phyloP scores from a whole-genome alignment of 53 echinoderm and acorn worm genomes.

The Zoroaster sp. region DNA sequence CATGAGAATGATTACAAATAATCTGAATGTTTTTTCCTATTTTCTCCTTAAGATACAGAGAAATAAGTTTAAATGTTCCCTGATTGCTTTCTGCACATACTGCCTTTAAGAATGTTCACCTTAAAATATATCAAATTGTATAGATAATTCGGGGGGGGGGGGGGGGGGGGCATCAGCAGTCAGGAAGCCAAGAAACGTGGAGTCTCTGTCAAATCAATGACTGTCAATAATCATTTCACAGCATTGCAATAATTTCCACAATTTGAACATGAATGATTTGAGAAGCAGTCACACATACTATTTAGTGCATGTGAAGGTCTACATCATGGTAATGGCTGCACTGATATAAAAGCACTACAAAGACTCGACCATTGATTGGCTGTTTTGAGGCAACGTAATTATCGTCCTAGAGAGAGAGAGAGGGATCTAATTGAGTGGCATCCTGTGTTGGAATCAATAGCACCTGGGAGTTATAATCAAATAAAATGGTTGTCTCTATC shows the following conservation, averaged over 20 bases:
- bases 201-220: slow-evolving; percentile 10
- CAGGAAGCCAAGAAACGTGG: neutral
- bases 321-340: neutral
- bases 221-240: slow-evolving; percentile 53
- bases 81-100: too few species aligned
- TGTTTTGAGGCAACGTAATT: slow-evolving; percentile 28
- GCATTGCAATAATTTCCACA: slow-evolving; percentile 16
- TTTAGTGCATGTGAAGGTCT: neutral
- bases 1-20: too few species aligned
- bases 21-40: too few species aligned
- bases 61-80: too few species aligned
- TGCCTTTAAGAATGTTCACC: too few species aligned
- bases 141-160: too few species aligned
- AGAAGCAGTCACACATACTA: slow-evolving; percentile 8
- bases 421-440: slow-evolving; percentile 13
- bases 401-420: slow-evolving; percentile 16
- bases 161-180: too few species aligned
- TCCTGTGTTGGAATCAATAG: slow-evolving; percentile 47
- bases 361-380: slow-evolving; percentile 7
- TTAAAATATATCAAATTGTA: too few species aligned
- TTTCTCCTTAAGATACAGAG: too few species aligned
- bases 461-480: slow-evolving; percentile 53
- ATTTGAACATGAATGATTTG: slow-evolving; percentile 42
- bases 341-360: neutral
- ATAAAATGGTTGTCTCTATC: slow-evolving; percentile 41